phyloP scores from a whole-genome alignment of 2,888 invertebrate genomes.

The Pseudeuparius sepicola region DNA sequence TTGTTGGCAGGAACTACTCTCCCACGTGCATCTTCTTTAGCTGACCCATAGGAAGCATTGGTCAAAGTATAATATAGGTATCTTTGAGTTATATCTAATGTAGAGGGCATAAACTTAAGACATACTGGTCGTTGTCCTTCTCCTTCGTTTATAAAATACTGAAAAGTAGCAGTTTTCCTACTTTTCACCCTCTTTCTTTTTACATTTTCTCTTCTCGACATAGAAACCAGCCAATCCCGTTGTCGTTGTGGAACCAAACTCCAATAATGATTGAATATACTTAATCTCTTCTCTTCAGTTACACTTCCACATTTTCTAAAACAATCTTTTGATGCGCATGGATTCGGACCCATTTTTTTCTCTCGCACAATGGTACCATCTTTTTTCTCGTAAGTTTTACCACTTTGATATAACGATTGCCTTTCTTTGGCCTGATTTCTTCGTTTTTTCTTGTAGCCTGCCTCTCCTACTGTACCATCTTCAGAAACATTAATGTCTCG shows the following conservation, averaged over 20 bases:
- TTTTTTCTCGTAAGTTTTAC: too few species aligned
- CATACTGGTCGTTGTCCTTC: constrained; percentile 10
- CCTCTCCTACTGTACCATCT: constrained; percentile 8
- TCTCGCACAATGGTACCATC: not conserved
- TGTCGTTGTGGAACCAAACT: not conserved
- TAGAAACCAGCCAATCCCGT: constrained; percentile 1
- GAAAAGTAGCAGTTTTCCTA: constrained; percentile 4
- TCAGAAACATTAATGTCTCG: not conserved
- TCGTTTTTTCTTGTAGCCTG: too few species aligned
- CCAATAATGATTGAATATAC: constrained; percentile 5
- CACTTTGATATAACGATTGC: too few species aligned
- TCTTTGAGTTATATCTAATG: constrained; percentile 6
- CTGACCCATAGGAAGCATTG: constrained; percentile 6
- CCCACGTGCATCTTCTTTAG: constrained; percentile 5
- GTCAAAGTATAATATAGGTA: constrained; percentile 7
- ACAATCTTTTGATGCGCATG: too few species aligned
- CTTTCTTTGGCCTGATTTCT: constrained; percentile 7
- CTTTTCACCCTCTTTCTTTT: constrained; percentile 6
- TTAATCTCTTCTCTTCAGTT: constrained; percentile 5
- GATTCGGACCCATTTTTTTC: too few species aligned
- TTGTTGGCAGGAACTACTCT: constrained; percentile 6
- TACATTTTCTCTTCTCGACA: constrained; percentile 15
- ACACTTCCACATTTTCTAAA: not conserved
- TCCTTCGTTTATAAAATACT: constrained; percentile 9
- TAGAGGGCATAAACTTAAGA: constrained; percentile 2